Conservation (phyloP, 2,888 invertebrate species). For the Drosophila nigricruria region DNA sequence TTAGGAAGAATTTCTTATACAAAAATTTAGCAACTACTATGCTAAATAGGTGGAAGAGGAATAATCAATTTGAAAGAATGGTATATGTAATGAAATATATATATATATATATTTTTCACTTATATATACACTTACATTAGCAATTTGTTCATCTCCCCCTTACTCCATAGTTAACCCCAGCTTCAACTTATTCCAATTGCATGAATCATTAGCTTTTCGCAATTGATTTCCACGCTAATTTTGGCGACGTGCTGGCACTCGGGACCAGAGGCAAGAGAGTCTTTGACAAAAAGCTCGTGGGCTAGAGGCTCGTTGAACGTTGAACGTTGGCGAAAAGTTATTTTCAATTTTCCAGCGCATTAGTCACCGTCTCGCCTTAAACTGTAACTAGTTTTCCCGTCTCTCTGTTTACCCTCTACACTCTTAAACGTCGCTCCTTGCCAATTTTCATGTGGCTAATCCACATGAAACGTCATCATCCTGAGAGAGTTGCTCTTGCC, state of each 20-base stretch:
- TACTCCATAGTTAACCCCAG: not conserved
- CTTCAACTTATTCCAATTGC: slow-evolving; percentile 51
- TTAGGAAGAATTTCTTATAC: too few species aligned
- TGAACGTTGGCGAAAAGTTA: slow-evolving; percentile 40
- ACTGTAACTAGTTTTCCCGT: slow-evolving; percentile 71
- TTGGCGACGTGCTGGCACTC: slow-evolving; percentile 66
- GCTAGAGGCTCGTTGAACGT: slow-evolving; percentile 27
- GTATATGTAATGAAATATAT: too few species aligned
- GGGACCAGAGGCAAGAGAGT: slow-evolving; percentile 22
- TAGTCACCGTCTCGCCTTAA: slow-evolving; percentile 70
- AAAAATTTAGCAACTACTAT: too few species aligned
- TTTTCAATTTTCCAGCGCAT: slow-evolving; percentile 77
- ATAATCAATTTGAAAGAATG: too few species aligned
- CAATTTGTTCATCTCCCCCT: slow-evolving; percentile 20
- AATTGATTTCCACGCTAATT: slow-evolving; percentile 76
- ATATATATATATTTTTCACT: not conserved
- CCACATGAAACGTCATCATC: slow-evolving; percentile 59
- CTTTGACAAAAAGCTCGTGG: slow-evolving; percentile 52
- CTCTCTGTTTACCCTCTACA: not conserved
- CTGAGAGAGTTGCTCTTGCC: slow-evolving; percentile 59
- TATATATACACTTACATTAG: not conserved
- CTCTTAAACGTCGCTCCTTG: slow-evolving; percentile 21
- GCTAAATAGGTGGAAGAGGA: too few species aligned
- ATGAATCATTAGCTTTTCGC: slow-evolving; percentile 65
- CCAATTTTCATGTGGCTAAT: slow-evolving; percentile 50